Evolutionary conservation across 2,113 vertebrate genomes (phyloP).

Genomic region (Oncorhynchus masou): DNA sequence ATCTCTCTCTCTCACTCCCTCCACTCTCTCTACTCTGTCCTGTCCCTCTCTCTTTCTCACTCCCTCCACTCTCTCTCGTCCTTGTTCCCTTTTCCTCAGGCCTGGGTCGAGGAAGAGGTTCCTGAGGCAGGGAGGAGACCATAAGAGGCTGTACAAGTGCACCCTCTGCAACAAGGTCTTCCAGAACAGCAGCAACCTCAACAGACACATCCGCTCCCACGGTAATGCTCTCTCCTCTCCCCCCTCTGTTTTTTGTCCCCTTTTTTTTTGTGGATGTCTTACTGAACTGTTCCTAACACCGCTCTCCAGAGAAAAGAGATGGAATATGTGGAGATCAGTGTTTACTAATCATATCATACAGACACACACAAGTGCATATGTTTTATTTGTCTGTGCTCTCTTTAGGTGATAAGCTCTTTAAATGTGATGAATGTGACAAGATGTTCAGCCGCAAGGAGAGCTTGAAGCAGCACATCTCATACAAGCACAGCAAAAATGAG

Average conservation of each 20-base stretch:
- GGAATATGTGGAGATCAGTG: background rate
- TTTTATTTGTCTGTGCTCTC: background rate
- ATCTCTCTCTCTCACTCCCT: too few relatives aligned
- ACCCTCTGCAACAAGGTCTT: conserved; percentile 92
- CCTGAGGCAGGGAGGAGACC: conserved; percentile 72
- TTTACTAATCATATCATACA: background rate
- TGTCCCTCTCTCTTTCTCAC: background rate
- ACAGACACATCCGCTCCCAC: conserved; percentile 93
- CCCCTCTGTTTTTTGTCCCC: background rate
- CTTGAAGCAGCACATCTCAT: conserved; percentile 97
- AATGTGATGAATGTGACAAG: conserved; percentile 97
- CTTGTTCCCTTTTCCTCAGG: background rate
- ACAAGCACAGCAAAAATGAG: conserved; percentile 96
- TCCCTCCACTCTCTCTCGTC: background rate
- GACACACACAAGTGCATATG: background rate
- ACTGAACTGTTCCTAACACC: too few relatives aligned
- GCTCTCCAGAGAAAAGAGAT: too few relatives aligned
- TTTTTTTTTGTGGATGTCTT: background rate
- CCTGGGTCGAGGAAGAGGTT: background rate
- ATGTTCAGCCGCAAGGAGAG: conserved; percentile 98
- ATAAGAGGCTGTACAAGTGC: conserved; percentile 91
- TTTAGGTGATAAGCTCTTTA: conserved; percentile 94
- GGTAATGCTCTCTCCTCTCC: conserved; percentile 70
- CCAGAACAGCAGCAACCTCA: conserved; percentile 99
- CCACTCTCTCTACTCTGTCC: too few relatives aligned